A percentile compares a stretch with the other conserved stretches of the same genome.
Evolutionary conservation across 2,113 vertebrate species (phyloP).

Genomic region (Otis tarda): DNA sequence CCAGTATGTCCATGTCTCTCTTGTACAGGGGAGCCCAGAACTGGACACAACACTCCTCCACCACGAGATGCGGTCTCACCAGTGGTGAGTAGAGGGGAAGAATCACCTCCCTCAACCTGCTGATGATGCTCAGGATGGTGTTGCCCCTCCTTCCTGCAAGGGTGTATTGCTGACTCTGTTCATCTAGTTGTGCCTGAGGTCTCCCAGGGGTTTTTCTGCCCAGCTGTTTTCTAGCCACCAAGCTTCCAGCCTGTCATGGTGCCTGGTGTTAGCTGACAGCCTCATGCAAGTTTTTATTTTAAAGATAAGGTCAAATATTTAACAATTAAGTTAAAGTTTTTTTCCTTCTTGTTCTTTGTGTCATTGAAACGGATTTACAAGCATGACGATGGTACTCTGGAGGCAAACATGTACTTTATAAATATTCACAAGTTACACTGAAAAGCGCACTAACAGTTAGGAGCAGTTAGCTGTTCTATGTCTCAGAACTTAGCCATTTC

Average conservation of each 20-base stretch:
- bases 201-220: background rate
- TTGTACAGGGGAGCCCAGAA: background rate
- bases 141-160: background rate
- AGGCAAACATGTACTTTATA: background rate
- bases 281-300: background rate
- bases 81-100: background rate
- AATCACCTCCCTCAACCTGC: background rate
- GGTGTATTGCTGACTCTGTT: background rate
- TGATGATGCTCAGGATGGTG: background rate
- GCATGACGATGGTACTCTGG: background rate
- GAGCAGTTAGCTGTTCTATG: background rate
- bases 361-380: background rate
- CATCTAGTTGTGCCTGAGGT: background rate
- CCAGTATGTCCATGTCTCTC: background rate
- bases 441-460: background rate
- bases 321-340: background rate
- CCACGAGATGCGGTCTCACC: background rate
- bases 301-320: background rate
- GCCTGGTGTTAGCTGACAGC: background rate
- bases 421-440: background rate
- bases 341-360: background rate
- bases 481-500: background rate
- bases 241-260: background rate
- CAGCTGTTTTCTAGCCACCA: background rate
- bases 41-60: background rate